Evolutionary conservation across 1,140 invertebrate genomes (phyloP).

Genomic region (Bombyx mori): ASM3026992v2 NC_085124.1:11987001-11987500

Average conservation of each 20-base stretch:
- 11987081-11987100: conserved; percentile 24
- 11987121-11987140: conserved; percentile 20
- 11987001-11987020: neutral
- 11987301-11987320: conserved; percentile 9
- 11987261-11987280: conserved; percentile 3
- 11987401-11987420: no score
- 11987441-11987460: no score
- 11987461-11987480: no score
- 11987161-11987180: conserved; percentile 27
- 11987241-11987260: conserved; percentile 13
- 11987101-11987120: conserved; percentile 21
- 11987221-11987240: conserved; percentile 21
- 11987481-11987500: no score
- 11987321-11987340: neutral
- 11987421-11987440: no score
- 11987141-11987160: conserved; percentile 21
- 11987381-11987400: no score
- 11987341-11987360: no score
- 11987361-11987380: no score
- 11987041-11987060: conserved; percentile 15
- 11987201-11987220: conserved; percentile 28
- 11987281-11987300: conserved; percentile 17
- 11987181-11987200: conserved; percentile 22
- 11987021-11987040: conserved; percentile 8
- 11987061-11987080: conserved; percentile 14